Percentiles rank a stretch among this genome's conserved stretches.
Evolutionary conservation across 2,888 invertebrate species (phyloP).

Genomic region (Drosophila incognita): DNA sequence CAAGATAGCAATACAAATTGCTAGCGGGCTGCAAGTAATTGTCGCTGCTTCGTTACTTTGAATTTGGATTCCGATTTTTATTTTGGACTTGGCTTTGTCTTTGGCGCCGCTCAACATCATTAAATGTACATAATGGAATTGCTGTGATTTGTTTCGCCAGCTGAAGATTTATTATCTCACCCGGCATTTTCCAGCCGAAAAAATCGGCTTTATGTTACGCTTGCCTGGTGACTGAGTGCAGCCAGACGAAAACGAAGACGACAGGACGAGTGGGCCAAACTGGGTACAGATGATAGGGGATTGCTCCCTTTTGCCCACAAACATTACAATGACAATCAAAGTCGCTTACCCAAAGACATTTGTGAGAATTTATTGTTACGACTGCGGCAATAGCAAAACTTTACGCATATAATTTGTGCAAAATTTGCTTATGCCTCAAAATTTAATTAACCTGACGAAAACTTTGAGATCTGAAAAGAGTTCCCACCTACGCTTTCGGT

Average conservation of each 20-base stretch:
- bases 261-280: constrained; percentile 6
- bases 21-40: constrained; percentile 79
- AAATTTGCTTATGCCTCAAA: constrained; percentile 75
- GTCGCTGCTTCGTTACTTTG: constrained; percentile 69
- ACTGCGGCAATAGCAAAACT: constrained; percentile 69
- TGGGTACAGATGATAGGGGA: constrained; percentile 17
- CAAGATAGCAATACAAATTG: constrained; percentile 64
- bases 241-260: constrained; percentile 46
- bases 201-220: constrained; percentile 77
- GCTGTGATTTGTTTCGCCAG: constrained; percentile 75
- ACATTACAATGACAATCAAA: constrained; percentile 67
- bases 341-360: constrained; percentile 74
- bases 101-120: constrained; percentile 70
- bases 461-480: constrained; percentile 27
- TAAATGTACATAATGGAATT: constrained; percentile 80
- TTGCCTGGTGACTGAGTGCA: constrained; percentile 76
- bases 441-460: constrained; percentile 75
- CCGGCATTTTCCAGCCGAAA: constrained; percentile 73
- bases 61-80: constrained; percentile 57
- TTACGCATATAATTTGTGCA: constrained; percentile 74
- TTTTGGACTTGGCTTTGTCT: constrained; percentile 27
- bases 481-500: constrained; percentile 18
- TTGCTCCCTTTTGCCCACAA: constrained; percentile 19
- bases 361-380: constrained; percentile 68
- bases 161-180: constrained; percentile 75